A percentile compares a stretch with the other conserved stretches of the same genome.
Conservation (phyloP, 2,888 invertebrate species). For the Oxytorus armatus region DNA sequence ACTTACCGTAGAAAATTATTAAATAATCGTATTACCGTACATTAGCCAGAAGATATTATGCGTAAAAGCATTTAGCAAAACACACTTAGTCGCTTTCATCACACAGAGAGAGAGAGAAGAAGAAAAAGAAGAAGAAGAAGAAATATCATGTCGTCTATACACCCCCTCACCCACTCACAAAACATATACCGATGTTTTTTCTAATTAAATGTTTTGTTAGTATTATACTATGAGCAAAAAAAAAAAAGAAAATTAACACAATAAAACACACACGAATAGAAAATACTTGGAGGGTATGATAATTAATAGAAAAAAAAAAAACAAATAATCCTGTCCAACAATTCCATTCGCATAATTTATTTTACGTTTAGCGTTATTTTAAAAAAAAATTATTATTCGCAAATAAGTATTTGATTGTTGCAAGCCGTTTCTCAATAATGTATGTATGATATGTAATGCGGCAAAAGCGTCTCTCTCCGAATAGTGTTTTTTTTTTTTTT, state of each 20-base stretch:
- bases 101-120: slow-evolving; percentile 66
- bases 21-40: slow-evolving; percentile 79
- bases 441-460: slow-evolving; percentile 7
- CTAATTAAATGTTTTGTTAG: slow-evolving; percentile 83
- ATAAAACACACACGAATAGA: slow-evolving; percentile 75
- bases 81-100: slow-evolving; percentile 80
- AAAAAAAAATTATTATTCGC: no score
- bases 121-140: slow-evolving; percentile 67
- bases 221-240: slow-evolving; percentile 77
- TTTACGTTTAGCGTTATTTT: no score
- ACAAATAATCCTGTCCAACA: slow-evolving; percentile 15
- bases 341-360: no score
- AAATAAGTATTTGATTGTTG: not conserved
- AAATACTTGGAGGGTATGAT: slow-evolving; percentile 23
- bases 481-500: slow-evolving; percentile 65
- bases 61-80: slow-evolving; percentile 71
- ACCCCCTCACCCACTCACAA: slow-evolving; percentile 68
- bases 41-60: slow-evolving; percentile 80
- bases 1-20: slow-evolving; percentile 78
- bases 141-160: slow-evolving; percentile 70
- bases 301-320: no score
- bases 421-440: slow-evolving; percentile 5
- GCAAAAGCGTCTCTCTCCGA: slow-evolving; percentile 34
- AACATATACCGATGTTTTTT: slow-evolving; percentile 79
- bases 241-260: slow-evolving; percentile 77